phyloP scores from a whole-genome alignment of 2,888 invertebrate species.

The Patella depressa region DNA sequence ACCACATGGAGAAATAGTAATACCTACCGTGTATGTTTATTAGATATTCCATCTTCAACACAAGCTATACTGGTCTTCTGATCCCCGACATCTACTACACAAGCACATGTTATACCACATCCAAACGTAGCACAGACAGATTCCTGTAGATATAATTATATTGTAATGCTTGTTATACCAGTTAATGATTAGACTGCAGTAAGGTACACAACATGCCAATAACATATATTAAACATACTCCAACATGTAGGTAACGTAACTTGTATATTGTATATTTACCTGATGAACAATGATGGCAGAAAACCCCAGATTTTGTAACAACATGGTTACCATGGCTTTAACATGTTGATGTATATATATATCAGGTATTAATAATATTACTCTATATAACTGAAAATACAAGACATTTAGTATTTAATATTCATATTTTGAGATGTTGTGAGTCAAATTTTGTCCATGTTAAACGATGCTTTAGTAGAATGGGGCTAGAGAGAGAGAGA shows the following conservation, averaged over 20 bases:
- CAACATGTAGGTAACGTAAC: conserved; percentile 97
- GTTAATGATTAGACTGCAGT: too few relatives aligned
- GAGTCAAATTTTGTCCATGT: not conserved
- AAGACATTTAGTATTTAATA: not conserved
- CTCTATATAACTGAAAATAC: conserved; percentile 82
- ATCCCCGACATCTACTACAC: conserved; percentile 95
- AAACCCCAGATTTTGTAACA: conserved; percentile 87
- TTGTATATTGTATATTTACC: conserved; percentile 80
- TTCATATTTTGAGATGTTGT: not conserved
- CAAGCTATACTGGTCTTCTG: conserved; percentile 96
- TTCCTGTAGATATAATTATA: conserved; percentile 75
- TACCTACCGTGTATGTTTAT: conserved; percentile 81
- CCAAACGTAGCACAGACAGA: conserved; percentile 90
- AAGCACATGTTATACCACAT: conserved; percentile 87
- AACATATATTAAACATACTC: conserved; percentile 94
- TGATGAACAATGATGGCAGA: conserved; percentile 87
- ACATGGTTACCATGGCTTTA: conserved; percentile 85
- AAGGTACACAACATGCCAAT: too few relatives aligned
- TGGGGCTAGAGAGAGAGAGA: not conserved
- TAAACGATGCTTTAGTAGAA: not conserved
- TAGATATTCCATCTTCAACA: conserved; percentile 96
- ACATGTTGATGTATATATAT: conserved; percentile 89
- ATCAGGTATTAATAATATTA: conserved; percentile 90
- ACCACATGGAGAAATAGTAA: too few relatives aligned
- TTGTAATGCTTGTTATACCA: too few relatives aligned